These are phyloP conservation scores for Molanna angustata DNA, from an alignment of 2,888 invertebrate genomes.

Conservation along the genomic window DNA sequence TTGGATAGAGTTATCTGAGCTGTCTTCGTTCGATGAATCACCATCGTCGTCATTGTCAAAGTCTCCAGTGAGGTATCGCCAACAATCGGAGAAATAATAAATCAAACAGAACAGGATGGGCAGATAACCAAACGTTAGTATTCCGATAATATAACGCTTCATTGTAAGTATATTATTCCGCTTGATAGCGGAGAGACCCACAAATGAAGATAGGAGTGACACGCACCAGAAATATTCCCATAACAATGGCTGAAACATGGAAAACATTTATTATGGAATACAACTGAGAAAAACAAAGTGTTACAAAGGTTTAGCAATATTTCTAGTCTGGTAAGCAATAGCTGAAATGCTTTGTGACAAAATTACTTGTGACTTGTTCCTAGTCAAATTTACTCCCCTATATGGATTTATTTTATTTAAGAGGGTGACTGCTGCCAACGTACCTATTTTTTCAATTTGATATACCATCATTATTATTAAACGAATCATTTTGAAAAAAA, in stretches of 20 bases:
- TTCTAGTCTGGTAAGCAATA: too few relatives aligned
- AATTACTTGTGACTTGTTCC: too few relatives aligned
- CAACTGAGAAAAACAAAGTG: too few relatives aligned
- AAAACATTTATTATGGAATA: too few relatives aligned
- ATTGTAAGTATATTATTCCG: constrained; percentile 77
- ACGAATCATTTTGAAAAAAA: too few relatives aligned
- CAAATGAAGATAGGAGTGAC: constrained; percentile 77
- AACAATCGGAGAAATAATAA: constrained; percentile 82
- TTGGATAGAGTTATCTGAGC: constrained; percentile 64
- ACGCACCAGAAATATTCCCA: constrained; percentile 96
- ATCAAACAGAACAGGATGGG: constrained; percentile 79
- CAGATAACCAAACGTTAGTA: constrained; percentile 71
- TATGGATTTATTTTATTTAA: too few relatives aligned
- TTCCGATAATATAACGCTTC: constrained; percentile 79
- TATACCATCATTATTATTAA: too few relatives aligned
- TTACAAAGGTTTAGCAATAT: too few relatives aligned
- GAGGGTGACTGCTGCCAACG: too few relatives aligned
- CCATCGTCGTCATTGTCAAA: constrained; percentile 38
- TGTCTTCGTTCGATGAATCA: constrained; percentile 47
- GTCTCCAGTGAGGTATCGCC: constrained; percentile 64
- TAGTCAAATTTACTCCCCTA: too few relatives aligned
- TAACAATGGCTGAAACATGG: constrained; percentile 71
- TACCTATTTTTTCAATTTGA: too few relatives aligned
- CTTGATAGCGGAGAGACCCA: constrained; percentile 83
- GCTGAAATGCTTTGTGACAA: too few relatives aligned